Conservation (phyloP, 2,797 vertebrate genomes). For the Falco naumanni region DNA sequence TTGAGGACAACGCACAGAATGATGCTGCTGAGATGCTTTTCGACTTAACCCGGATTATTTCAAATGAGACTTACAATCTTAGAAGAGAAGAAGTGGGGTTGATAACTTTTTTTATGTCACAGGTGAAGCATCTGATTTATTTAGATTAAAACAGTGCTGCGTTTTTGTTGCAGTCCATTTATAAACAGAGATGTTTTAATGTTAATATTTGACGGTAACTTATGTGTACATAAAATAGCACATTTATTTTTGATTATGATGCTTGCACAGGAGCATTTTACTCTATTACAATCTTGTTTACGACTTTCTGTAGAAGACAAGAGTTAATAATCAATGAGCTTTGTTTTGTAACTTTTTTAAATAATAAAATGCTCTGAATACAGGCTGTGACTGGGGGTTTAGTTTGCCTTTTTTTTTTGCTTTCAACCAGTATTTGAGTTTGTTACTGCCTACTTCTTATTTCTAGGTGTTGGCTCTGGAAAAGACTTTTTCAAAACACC, state of each 20-base stretch:
- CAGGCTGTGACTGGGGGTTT: background rate
- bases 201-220: slow-evolving; percentile 51
- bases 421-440: background rate
- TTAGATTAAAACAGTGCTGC: background rate
- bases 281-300: background rate
- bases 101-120: background rate
- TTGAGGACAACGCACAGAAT: background rate
- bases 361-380: slow-evolving; percentile 26
- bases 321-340: background rate
- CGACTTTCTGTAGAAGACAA: background rate
- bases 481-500: background rate
- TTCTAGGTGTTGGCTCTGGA: background rate
- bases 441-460: background rate
- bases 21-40: background rate
- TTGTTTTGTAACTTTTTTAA: slow-evolving; percentile 12
- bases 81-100: background rate
- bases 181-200: background rate
- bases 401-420: background rate
- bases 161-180: background rate
- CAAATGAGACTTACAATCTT: rapidly evolving
- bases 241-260: background rate
- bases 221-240: background rate
- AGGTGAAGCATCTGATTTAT: background rate
- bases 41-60: background rate
- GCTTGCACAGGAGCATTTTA: background rate